Conservation (phyloP, 2,888 invertebrate species). For the Cybosia mesomella region DNA sequence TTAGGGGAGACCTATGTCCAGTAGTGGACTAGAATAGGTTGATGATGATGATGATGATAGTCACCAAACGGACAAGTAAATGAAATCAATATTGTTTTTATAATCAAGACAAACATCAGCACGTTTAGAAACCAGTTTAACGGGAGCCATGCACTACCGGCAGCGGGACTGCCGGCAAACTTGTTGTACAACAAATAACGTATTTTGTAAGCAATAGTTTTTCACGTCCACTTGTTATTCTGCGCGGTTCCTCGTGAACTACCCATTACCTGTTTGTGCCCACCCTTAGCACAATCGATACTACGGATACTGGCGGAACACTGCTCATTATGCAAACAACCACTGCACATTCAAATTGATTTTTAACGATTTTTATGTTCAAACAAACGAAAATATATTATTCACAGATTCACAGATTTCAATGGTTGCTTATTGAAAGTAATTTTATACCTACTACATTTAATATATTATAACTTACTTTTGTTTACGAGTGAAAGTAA, state of each 20-base stretch:
- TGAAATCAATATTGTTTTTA: too few species aligned
- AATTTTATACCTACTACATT: not conserved
- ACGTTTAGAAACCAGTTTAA: not conserved
- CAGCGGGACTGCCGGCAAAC: not conserved
- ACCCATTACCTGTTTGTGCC: slow-evolving; percentile 25
- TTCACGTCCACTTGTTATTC: slow-evolving; percentile 22
- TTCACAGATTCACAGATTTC: not conserved
- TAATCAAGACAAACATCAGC: not conserved
- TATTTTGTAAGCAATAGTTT: slow-evolving; percentile 19
- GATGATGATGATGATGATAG: too few species aligned
- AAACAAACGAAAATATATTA: not conserved
- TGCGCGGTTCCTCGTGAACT: slow-evolving; percentile 10
- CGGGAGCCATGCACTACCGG: not conserved
- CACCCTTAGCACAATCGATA: slow-evolving; percentile 33
- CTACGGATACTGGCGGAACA: slow-evolving; percentile 14
- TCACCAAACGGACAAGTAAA: too few species aligned
- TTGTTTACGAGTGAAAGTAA: not conserved
- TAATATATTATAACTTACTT: not conserved
- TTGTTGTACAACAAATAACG: slow-evolving; percentile 12
- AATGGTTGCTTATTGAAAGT: too few species aligned
- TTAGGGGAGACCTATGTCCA: too few species aligned
- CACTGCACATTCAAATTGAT: slow-evolving; percentile 15
- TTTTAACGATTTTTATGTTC: slow-evolving; percentile 4
- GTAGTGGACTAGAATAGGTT: too few species aligned
- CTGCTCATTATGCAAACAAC: slow-evolving; percentile 18